Evolutionary conservation across 2,888 invertebrate species (phyloP), one percentile per base, ranked within the genome.

Genomic region (Slavum lentiscoides): DNA sequence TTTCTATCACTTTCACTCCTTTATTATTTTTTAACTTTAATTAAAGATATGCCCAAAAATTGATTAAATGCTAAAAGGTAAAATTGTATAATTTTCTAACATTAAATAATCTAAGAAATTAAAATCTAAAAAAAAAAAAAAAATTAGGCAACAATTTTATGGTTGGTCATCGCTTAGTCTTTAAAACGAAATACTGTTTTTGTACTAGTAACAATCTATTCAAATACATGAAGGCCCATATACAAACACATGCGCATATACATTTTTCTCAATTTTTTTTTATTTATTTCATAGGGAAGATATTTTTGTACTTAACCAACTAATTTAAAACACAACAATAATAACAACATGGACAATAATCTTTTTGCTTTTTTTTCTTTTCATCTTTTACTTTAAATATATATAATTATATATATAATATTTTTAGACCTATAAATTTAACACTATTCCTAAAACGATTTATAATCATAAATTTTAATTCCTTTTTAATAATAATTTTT

Each of bases 251-350:
- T 80, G 72, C 72, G 80, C 80, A 80, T 72, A 80, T 80, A 80
- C 64, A 80, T 64, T 64, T 39, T 72, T 70, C 21, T 70, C 49
- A 9, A 39, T 53, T 62, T 77, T 59, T 76, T 68, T 39, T 43
- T 43, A 43, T 43, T 39, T 66, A 55, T 59, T 74, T 69, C 62
- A 77, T 80, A 72, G 70, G 80, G 80, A 80, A 80, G 80, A 80
- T 80, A 70, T 77, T 80, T 80, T 80, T 80, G 80, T 70, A 80
- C 80, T 80, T 80, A 80, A 80, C 70, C 43, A 72, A 66, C 72
- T 80, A 80, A 80, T 80, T 77, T 80, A 80, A 80, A 80, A 80
- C 80, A 80, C 80, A 80, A 80, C 80, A 80, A 80, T 80, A 80
- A 80, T 80, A 80, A 80, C 64, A 80, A 80, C 80, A 72, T 80